Base-by-base conservation (phyloP, 2,888 invertebrate species). In the Sesia apiformis region DNA sequence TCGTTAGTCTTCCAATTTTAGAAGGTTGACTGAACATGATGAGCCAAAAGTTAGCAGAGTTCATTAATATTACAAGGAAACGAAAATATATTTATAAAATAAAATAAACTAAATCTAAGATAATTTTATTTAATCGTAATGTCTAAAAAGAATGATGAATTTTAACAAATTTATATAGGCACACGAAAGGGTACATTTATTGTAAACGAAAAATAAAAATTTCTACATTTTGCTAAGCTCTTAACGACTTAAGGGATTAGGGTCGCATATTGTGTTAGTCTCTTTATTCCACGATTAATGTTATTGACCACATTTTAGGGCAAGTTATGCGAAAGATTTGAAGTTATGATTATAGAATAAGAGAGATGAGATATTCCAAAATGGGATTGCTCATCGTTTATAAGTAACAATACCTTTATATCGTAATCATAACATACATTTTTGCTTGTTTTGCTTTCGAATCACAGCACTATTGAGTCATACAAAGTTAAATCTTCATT, bases 1-100 rank as follows among this genome's bases (percentile, higher is more conserved):
- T 64, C 70, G 74, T 81, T 79, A 74, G 86, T 88, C 86, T 88
- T 88, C 87, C 87, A 86, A 65, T 60, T 60, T 55, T 68, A 64
- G 81, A 72, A 78, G 84, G 81, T 84, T 74, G 84, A 82, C 83
- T 84, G 81, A 80, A 70, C 62, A 23, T 23, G 56, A 74, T 71
- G 76, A 79, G 81, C 80, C 82, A 80, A 84, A 81, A 62, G 63
- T 63, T 69, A 76, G 64, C 69, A 54, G 69, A 69, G 77, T 80
- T 81, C 80, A 81, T 76, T 79, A 81, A 72, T 69, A 60, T 76
- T 73, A 81, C 58, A 66, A 63, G 58, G 64, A 74, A 74, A 66
- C 67, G 73, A 74, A 69, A 61, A 69, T 66, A 67, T 70, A 61
- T 58, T 49, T 4, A 49, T 43, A 8, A 23, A 46, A 6, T 46